A percentile compares a stretch with the other conserved stretches of the same genome.
These are phyloP conservation scores for Narcine bancroftii DNA, from an alignment of 2,113 vertebrate species.

Conservation along the genomic window DNA sequence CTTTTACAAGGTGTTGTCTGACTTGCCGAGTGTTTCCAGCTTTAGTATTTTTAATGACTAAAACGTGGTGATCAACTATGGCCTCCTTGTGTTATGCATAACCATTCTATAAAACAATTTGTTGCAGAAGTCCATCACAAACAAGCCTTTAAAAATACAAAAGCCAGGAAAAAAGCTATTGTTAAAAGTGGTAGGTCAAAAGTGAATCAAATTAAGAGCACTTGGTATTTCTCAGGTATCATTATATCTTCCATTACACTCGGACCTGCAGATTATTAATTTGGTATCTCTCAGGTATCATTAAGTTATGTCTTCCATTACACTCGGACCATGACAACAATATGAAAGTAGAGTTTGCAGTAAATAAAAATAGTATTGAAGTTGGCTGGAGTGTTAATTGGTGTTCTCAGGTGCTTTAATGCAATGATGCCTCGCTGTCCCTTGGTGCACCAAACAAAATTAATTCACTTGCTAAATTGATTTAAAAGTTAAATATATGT, in stretches of 20 bases:
- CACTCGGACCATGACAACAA: not conserved
- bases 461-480: not conserved
- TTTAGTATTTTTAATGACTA: not conserved
- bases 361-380: conserved; percentile 21
- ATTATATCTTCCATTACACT: not conserved
- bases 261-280: not conserved
- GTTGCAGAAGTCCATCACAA: not conserved
- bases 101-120: not conserved
- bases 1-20: not conserved
- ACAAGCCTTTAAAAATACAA: not conserved
- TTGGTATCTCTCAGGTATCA: not conserved
- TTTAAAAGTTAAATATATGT: not conserved
- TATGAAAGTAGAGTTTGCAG: not conserved
- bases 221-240: not conserved
- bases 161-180: no score
- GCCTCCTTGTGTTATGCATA: not conserved
- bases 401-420: conserved; percentile 9
- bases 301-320: not conserved
- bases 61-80: not conserved
- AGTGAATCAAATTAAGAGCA: not conserved
- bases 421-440: not conserved
- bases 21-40: not conserved
- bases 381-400: conserved; percentile 24
- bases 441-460: not conserved
- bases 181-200: not conserved